Evolutionary conservation across 2,888 invertebrate genomes (phyloP).

Genomic region (Tachina lurida): DNA sequence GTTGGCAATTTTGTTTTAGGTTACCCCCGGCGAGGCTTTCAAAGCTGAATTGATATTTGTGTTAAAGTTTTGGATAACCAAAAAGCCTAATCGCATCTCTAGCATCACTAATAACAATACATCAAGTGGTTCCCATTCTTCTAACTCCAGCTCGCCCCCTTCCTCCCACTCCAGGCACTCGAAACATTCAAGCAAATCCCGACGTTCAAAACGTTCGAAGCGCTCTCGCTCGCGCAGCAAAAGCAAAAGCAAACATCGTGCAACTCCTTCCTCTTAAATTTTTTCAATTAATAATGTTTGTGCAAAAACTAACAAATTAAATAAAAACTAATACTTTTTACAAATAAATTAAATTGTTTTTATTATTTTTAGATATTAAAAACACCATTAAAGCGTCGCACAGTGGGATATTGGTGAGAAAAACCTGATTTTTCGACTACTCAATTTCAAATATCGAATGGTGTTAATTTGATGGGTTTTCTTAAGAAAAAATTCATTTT

Average conservation of each 20-base stretch:
- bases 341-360: not conserved
- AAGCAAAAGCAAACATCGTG: conserved; percentile 72
- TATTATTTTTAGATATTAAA: not conserved
- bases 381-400: not conserved
- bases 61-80: conserved; percentile 88
- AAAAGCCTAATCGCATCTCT: conserved; percentile 86
- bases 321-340: not conserved
- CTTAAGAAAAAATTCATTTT: too few species aligned
- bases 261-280: conserved; percentile 13
- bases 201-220: conserved; percentile 71
- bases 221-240: conserved; percentile 75
- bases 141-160: conserved; percentile 68
- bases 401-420: too few species aligned
- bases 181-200: conserved; percentile 65
- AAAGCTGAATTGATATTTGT: conserved; percentile 89
- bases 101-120: conserved; percentile 58
- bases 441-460: too few species aligned
- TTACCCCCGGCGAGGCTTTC: conserved; percentile 88
- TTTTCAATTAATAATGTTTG: conserved; percentile 25
- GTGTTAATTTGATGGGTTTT: too few species aligned
- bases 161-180: conserved; percentile 71
- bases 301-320: not conserved
- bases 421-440: too few species aligned
- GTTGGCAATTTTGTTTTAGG: conserved; percentile 83
- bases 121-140: conserved; percentile 62